Percentiles rank a stretch among this genome's conserved stretches.
phyloP scores from a whole-genome alignment of 2,113 vertebrate genomes.

The Datnioides undecimradiatus region DNA sequence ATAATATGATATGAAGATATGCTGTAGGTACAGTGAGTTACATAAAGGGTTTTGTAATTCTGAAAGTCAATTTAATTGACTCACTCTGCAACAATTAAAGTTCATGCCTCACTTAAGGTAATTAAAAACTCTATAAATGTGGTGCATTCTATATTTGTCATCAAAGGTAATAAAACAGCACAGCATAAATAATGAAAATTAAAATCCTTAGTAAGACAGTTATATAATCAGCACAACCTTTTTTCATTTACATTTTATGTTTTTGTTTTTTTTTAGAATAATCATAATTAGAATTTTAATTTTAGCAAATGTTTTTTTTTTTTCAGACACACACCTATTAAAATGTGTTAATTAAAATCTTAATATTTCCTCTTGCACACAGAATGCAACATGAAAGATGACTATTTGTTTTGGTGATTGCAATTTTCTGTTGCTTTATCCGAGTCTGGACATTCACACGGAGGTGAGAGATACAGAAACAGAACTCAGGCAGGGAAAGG shows the following conservation, averaged over 20 bases:
- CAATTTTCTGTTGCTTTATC: conserved; percentile 31
- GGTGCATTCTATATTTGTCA: conserved; percentile 26
- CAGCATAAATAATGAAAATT: conserved; percentile 30
- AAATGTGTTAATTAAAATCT: conserved; percentile 74
- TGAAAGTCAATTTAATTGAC: conserved; percentile 38
- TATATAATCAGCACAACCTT: conserved; percentile 23
- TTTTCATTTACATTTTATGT: conserved; percentile 17
- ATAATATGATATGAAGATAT: background rate
- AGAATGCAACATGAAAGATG: conserved; percentile 49
- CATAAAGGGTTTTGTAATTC: conserved; percentile 7
- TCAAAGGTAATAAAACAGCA: conserved; percentile 36
- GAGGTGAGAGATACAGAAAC: conserved; percentile 24
- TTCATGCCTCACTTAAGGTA: conserved; percentile 30
- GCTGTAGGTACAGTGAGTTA: background rate
- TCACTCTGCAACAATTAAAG: conserved; percentile 4
- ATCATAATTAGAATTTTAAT: conserved; percentile 61
- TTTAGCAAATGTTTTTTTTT: conserved; percentile 57
- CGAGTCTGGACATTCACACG: conserved; percentile 11
- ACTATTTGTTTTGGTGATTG: conserved; percentile 55
- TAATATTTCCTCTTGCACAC: conserved; percentile 50
- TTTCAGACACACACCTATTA: conserved; percentile 47
- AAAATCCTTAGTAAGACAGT: background rate
- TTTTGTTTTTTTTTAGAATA: conserved; percentile 26
- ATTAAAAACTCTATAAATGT: conserved; percentile 37
- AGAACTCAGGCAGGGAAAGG: background rate